phyloP scores from a whole-genome alignment of 2,797 vertebrate genomes.

The Petrocephalus schoutedeni region DNA sequence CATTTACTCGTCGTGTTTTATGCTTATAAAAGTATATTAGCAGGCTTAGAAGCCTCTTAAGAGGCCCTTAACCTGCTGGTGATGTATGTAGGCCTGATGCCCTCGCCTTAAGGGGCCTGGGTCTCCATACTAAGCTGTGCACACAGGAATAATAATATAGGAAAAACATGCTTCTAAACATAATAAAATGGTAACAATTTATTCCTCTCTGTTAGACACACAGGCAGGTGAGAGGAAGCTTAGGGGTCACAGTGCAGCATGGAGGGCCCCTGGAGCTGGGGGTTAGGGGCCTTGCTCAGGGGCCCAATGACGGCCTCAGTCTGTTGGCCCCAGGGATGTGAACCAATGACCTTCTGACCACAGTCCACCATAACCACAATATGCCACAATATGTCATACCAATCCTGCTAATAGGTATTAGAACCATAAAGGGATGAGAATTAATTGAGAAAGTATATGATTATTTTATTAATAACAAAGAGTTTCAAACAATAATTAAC shows the following conservation, averaged over 20 bases:
- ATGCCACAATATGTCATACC: too few species aligned
- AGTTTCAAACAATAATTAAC: neutral
- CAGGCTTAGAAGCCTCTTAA: neutral
- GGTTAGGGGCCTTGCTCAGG: neutral
- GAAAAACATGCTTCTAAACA: neutral
- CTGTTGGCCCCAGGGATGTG: neutral
- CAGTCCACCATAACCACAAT: neutral
- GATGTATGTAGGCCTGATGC: neutral
- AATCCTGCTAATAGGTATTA: neutral
- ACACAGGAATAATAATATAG: neutral
- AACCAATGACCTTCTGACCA: neutral
- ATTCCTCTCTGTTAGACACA: neutral
- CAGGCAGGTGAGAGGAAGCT: neutral
- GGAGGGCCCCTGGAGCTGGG: neutral
- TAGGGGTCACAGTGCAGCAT: neutral
- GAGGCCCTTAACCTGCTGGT: neutral
- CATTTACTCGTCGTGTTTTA: neutral
- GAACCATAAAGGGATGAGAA: neutral
- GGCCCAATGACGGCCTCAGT: neutral
- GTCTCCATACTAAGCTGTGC: neutral
- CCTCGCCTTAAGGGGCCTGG: neutral
- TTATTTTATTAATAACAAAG: neutral
- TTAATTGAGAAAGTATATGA: neutral
- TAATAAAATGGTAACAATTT: neutral
- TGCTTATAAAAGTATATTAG: neutral